phyloP scores from a whole-genome alignment of 2,113 vertebrate species.

The Microtus richardsoni region DNA sequence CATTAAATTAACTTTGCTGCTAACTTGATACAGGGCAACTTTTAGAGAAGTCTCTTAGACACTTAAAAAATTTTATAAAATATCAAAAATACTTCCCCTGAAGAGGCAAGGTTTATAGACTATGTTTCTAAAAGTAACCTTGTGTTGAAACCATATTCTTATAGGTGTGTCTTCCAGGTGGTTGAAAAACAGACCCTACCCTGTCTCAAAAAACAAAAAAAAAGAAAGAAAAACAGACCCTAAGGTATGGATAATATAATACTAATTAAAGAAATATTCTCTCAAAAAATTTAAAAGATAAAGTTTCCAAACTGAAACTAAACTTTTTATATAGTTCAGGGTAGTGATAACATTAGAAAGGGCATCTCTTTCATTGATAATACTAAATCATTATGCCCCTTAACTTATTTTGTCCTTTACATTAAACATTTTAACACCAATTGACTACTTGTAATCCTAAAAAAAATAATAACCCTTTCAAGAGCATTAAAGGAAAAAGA shows the following conservation, averaged over 20 bases:
- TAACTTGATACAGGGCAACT: not conserved
- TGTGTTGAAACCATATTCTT: not conserved
- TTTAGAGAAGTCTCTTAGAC: not conserved
- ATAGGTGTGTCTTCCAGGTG: not conserved
- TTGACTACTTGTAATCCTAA: constrained; percentile 38
- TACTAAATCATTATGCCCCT: constrained; percentile 19
- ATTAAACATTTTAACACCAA: constrained; percentile 49
- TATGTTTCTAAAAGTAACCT: not conserved
- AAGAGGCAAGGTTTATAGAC: not conserved
- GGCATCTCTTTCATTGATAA: constrained; percentile 8
- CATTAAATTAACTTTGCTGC: constrained; percentile 12
- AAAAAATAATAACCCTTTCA: constrained; percentile 19
- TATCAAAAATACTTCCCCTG: not conserved
- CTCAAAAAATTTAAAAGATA: constrained; percentile 5
- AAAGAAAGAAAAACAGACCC: not conserved
- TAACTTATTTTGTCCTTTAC: constrained; percentile 42
- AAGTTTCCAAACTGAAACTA: not conserved
- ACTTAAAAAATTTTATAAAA: not conserved
- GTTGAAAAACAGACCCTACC: not conserved
- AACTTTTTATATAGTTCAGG: not conserved
- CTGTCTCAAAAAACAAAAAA: no score
- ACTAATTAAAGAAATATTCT: constrained; percentile 9
- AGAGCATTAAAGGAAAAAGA: constrained; percentile 23
- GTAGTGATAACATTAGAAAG: not conserved
- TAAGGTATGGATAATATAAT: not conserved